Conservation (phyloP, 2,113 vertebrate species). For the Morone saxatilis region DNA sequence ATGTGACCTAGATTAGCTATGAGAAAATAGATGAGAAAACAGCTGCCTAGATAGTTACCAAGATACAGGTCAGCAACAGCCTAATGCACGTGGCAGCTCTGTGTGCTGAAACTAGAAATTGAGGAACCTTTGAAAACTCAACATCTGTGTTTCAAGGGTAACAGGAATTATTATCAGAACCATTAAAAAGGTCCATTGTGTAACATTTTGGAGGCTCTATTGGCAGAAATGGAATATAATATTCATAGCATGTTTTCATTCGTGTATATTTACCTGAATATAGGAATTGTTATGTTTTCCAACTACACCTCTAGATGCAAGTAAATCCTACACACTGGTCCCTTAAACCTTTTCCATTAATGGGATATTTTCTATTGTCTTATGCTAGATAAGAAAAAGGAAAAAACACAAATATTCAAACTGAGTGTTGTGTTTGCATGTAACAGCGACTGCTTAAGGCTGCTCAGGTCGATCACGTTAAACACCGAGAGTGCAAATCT, state of each 20-base stretch:
- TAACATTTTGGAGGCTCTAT: too few relatives aligned
- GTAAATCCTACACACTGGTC: too few relatives aligned
- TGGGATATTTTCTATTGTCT: not conserved
- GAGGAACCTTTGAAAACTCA: not conserved
- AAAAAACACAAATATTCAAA: not conserved
- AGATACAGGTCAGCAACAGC: not conserved
- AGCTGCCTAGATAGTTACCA: not conserved
- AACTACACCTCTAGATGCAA: too few relatives aligned
- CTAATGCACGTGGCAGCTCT: conserved; percentile 3
- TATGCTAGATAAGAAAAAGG: not conserved
- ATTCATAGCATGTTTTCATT: too few relatives aligned
- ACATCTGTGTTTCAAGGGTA: not conserved
- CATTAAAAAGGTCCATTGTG: not conserved
- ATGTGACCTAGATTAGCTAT: not conserved
- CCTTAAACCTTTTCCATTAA: not conserved
- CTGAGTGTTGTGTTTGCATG: not conserved
- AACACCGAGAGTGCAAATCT: not conserved
- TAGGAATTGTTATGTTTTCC: too few relatives aligned
- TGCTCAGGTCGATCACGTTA: not conserved
- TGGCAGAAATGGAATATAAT: too few relatives aligned
- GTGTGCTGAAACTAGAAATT: not conserved
- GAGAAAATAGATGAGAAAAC: not conserved
- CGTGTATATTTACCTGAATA: too few relatives aligned
- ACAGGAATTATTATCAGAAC: not conserved
- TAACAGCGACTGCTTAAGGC: not conserved